Percentiles rank a stretch among this genome's conserved stretches.
These are phyloP conservation scores for Pseudonaja textilis DNA, from an alignment of 2,113 vertebrate species.

Conservation along the genomic window DNA sequence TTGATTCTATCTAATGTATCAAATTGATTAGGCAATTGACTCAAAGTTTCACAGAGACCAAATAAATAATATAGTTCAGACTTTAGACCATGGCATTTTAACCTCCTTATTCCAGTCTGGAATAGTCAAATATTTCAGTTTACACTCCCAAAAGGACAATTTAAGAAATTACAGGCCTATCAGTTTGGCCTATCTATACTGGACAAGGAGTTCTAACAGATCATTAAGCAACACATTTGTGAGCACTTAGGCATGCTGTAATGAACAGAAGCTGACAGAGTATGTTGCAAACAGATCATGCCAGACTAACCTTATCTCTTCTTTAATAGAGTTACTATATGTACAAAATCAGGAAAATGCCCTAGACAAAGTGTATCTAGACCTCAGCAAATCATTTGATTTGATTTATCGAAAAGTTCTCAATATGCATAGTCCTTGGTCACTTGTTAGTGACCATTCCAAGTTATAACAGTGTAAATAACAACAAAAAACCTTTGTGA, in stretches of 20 bases:
- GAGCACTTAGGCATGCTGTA: background rate
- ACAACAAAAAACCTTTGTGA: background rate
- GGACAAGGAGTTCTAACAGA: background rate
- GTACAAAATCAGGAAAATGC: background rate
- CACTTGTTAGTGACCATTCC: background rate
- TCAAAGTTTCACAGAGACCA: background rate
- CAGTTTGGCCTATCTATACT: background rate
- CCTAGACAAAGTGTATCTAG: background rate
- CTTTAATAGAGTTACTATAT: background rate
- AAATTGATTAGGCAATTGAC: background rate
- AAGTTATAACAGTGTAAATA: background rate
- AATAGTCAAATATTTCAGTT: background rate
- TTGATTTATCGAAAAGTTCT: background rate
- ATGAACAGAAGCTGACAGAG: background rate
- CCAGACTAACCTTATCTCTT: background rate
- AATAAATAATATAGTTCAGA: background rate
- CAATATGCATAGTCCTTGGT: background rate
- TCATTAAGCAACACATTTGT: background rate
- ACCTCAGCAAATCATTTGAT: background rate
- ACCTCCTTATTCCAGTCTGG: background rate
- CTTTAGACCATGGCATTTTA: background rate
- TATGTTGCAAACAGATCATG: background rate
- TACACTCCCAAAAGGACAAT: background rate
- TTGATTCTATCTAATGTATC: background rate
- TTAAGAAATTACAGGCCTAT: background rate